Conservation (phyloP, 2,113 vertebrate genomes). For the Jacana jacana region DNA sequence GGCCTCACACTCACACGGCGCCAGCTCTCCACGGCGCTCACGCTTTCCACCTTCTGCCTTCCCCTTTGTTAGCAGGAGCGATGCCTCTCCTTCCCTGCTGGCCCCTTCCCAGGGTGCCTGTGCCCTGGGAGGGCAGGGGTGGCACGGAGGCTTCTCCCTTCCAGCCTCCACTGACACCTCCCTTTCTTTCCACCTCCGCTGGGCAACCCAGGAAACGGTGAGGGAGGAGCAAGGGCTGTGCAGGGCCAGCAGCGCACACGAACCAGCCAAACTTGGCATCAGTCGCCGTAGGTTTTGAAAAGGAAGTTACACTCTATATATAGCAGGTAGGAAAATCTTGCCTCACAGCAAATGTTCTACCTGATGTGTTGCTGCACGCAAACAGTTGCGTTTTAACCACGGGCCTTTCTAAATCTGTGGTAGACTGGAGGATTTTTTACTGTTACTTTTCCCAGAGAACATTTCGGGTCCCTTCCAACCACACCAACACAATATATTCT, state of each 20-base stretch:
- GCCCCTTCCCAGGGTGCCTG: rapidly evolving
- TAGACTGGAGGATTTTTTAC: neutral
- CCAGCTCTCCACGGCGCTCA: neutral
- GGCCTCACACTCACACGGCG: rapidly evolving
- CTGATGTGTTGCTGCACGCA: neutral
- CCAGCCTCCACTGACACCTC: neutral
- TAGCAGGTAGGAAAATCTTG: slow-evolving; percentile 6
- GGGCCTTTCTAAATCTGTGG: neutral
- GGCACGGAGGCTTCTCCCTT: neutral
- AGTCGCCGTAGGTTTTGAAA: neutral
- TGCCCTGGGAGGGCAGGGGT: neutral
- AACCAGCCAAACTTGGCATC: neutral
- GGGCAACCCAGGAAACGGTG: neutral
- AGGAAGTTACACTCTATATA: neutral
- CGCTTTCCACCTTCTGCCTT: neutral
- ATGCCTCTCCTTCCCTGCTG: rapidly evolving
- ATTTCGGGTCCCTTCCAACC: neutral
- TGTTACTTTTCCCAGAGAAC: neutral
- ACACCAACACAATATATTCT: neutral
- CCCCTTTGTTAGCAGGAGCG: neutral
- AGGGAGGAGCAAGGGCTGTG: neutral
- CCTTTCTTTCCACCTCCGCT: neutral
- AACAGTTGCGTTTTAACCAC: neutral
- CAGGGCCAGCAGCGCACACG: neutral
- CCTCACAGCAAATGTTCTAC: neutral